Conservation (phyloP, 2,888 invertebrate species). For the Perizoma affinitatum region DNA sequence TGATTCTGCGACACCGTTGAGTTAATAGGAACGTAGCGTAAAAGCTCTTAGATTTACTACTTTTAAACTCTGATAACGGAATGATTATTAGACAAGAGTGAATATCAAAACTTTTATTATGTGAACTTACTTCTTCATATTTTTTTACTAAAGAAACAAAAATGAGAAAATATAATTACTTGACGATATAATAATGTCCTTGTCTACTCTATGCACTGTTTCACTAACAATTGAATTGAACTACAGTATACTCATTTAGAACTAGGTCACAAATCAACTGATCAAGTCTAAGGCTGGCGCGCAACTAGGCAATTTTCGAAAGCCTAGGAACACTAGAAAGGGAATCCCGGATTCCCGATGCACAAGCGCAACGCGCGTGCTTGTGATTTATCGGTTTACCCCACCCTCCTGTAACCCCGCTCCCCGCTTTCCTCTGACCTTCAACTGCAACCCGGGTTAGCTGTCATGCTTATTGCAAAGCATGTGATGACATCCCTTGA, state of each 20-base stretch:
- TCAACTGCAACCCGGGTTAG: constrained; percentile 75
- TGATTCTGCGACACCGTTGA: no score
- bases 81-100: background rate
- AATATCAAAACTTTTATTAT: background rate
- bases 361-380: constrained; percentile 64
- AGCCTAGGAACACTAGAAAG: constrained; percentile 13
- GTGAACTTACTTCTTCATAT: background rate
- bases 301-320: constrained; percentile 13
- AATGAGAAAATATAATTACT: background rate
- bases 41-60: constrained; percentile 17
- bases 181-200: background rate
- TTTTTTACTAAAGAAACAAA: background rate
- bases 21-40: no score
- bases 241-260: background rate
- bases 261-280: constrained; percentile 15
- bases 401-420: constrained; percentile 36
- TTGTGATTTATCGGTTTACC: constrained; percentile 60
- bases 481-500: constrained; percentile 31
- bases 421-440: constrained; percentile 58
- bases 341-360: constrained; percentile 53
- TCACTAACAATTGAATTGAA: constrained; percentile 19
- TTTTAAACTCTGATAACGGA: constrained; percentile 5
- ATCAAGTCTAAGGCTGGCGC: constrained; percentile 17
- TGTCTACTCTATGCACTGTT: constrained; percentile 7
- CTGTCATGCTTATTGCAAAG: constrained; percentile 61